Base-by-base conservation (phyloP, 2,797 vertebrate genomes). In the Diplodus puntazzo region DNA sequence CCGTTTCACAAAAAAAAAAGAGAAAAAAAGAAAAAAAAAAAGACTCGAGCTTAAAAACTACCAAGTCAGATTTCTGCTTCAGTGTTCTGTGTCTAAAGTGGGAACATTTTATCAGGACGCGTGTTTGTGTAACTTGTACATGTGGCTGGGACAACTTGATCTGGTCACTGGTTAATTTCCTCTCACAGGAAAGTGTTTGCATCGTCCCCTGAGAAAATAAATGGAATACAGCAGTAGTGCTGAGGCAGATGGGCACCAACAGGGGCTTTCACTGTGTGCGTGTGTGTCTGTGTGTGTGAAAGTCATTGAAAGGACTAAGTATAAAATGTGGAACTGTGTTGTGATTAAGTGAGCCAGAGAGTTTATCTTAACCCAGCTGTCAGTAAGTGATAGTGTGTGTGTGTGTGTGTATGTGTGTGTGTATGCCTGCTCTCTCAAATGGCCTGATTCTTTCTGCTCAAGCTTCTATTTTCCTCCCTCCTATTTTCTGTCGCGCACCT, bases 91-190 rank as follows among this genome's bases (percentile, higher is more conserved):
- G 81, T 90, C 58, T 77, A 70, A 84, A 73, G 54, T 58, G 81
- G 79, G 71, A 82, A 71, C 60, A 72, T 75, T 72, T 69, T 39
- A 83, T 75, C 78, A 80, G 75, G 80, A 80, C 9, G 21, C 77
- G 76, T 86, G 72, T 87, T 88, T 87, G 80, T 77, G 74, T 86
- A 87, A 73, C 84, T 78, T 85, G 69, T 83, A 86, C 75, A 88
- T 83, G 81, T 75, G 80, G 82, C 65, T 88, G 54, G 73, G 74
- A 77, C 34, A 5, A 34, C 75, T 89, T 39, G 39, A 10, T 39
- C 39, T 10, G 39, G 39, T 39, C 39, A 11, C 39, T 11, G 2
- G 46, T 42, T 43, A 34, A 34, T 83, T 80, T 79, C 61, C 62
- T 79, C 72, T 69, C n/a, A 63, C 66, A 73, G 75, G 74, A 73